Base-by-base conservation (phyloP, 1,140 invertebrate species). In the Luehdorfia chinensis region DNA sequence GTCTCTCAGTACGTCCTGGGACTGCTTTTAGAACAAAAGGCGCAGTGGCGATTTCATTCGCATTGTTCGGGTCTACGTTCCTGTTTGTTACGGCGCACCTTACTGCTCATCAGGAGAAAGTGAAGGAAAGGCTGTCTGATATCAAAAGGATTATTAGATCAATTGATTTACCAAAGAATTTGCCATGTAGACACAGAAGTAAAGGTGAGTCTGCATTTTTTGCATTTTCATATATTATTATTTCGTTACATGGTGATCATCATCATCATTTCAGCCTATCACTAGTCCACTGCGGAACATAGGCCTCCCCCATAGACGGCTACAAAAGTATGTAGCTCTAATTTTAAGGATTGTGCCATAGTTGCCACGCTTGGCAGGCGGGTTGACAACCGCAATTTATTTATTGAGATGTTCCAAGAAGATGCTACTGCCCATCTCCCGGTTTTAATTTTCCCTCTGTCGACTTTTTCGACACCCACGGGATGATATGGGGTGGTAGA, bases 61-160 rank as follows among this genome's bases (percentile, higher is more conserved):
- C 94, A 55, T 80, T 98, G 8, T 98, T 98, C 84, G 97, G 97
- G 1, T 97, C 96, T 0, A 96, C 95, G 11, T 96, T 97, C 79
- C 87, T 98, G 3, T 98, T 98, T 74, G 92, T 98, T 0, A 97
- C 96, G 6, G 95, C 94, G 13, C 97, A 98, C 89, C 90, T 98
- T 55, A 96, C 95, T 0, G 95, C 96, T 13, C 94, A 97, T 74
- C 92, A 94, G 62, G 94, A 96, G 54, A 95, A 95, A 78, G 92
- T 95, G 0, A 94, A 96, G 63, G 94, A 96, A 64, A 88, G 96
- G 34, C 89, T 97, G 0, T 92, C 92, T 7, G 96, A 98, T 81
- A 95, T 97, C 21, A 94, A 94, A 61, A 93, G 93, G 72, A 97
- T 97, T 32, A 92, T 93, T 25, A 88, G 92, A 62, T 92, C 93